These are phyloP conservation scores for Xiphophorus hellerii DNA, from an alignment of 2,113 vertebrate genomes.

Conservation along the genomic window DNA sequence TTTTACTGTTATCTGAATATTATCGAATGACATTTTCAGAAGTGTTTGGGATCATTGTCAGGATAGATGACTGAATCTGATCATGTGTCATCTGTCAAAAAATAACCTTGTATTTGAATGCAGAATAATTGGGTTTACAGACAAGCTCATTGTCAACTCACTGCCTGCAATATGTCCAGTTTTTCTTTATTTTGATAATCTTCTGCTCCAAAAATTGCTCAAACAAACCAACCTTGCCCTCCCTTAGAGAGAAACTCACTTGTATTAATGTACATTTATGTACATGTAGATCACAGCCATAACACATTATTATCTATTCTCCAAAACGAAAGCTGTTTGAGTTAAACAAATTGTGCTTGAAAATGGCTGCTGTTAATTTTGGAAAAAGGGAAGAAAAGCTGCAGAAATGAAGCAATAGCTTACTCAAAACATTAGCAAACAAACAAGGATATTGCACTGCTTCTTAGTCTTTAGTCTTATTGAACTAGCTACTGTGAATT, in stretches of 20 bases:
- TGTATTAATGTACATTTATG: neutral
- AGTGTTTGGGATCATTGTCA: neutral
- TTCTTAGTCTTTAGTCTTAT: neutral
- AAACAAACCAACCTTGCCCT: neutral
- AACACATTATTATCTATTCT: neutral
- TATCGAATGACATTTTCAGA: neutral
- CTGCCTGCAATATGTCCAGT: neutral
- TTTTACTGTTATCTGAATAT: neutral
- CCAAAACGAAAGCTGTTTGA: neutral
- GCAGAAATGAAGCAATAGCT: neutral
- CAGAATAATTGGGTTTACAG: neutral
- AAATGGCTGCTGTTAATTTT: neutral
- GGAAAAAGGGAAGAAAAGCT: neutral
- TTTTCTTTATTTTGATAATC: neutral
- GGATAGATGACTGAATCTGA: neutral
- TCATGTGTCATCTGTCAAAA: too few species aligned
- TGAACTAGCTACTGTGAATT: neutral
- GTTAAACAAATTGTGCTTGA: neutral
- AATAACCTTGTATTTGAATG: neutral
- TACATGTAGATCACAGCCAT: neutral
- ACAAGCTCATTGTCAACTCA: neutral
- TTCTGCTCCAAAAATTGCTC: neutral
- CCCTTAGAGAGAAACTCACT: neutral
- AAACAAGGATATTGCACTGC: too few species aligned
- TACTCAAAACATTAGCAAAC: neutral